Conservation (phyloP, 2,797 vertebrate species). For the Brachyrhaphis roseni region DNA sequence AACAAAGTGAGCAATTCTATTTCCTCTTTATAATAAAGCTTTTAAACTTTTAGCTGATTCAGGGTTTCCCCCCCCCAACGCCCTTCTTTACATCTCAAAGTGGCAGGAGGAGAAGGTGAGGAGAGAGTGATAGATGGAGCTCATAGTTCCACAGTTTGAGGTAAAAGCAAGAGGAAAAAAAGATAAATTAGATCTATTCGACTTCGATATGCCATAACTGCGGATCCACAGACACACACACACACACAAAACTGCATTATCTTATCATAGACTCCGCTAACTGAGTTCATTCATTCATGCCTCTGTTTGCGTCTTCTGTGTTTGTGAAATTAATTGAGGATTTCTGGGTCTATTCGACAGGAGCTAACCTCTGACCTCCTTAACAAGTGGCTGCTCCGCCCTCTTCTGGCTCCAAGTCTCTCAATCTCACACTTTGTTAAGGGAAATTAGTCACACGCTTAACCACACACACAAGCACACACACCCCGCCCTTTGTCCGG, state of each 20-base stretch:
- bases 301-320: conserved; percentile 59
- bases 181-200: conserved; percentile 55
- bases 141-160: conserved; percentile 40
- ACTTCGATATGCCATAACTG: conserved; percentile 39
- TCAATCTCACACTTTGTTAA: conserved; percentile 78
- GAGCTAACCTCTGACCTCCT: conserved; percentile 77
- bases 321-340: conserved; percentile 82
- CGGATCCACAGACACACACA: background rate
- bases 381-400: conserved; percentile 76
- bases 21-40: conserved; percentile 75
- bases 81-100: conserved; percentile 23
- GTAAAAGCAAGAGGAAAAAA: conserved; percentile 43
- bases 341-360: conserved; percentile 77
- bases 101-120: conserved; percentile 48
- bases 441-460: conserved; percentile 81
- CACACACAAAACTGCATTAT: conserved; percentile 37
- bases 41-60: conserved; percentile 81
- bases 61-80: conserved; percentile 37
- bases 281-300: conserved; percentile 29
- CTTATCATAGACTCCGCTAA: conserved; percentile 54
- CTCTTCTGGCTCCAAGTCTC: conserved; percentile 65
- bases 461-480: conserved; percentile 66
- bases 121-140: conserved; percentile 72
- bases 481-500: conserved; percentile 71
- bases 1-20: conserved; percentile 65